Evolutionary conservation across 2,888 invertebrate species (phyloP).

Genomic region (Dryobotodes eremita): DNA sequence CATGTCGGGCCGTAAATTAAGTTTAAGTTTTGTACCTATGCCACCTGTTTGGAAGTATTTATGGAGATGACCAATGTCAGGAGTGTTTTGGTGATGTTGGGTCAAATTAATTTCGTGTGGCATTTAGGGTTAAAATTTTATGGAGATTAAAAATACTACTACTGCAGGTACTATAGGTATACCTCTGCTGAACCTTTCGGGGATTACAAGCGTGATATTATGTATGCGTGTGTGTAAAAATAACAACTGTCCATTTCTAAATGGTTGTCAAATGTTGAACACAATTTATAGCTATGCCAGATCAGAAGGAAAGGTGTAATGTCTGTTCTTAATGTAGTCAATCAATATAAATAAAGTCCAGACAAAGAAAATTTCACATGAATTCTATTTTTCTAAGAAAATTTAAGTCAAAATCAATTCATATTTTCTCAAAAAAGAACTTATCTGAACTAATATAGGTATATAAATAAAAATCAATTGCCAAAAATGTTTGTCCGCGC

Average conservation of each 20-base stretch:
- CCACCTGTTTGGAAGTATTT: constrained; percentile 19
- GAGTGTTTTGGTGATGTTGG: background rate
- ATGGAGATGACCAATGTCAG: constrained; percentile 16
- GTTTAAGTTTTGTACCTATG: background rate
- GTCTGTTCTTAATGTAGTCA: background rate
- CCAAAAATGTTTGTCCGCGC: too few species aligned
- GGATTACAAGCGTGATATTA: too few species aligned
- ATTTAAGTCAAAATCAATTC: background rate
- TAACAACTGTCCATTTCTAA: background rate
- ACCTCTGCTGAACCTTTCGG: too few species aligned
- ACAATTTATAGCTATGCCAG: background rate
- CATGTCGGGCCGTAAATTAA: constrained; percentile 21
- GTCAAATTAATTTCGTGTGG: background rate
- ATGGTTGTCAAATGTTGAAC: background rate
- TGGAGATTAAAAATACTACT: too few species aligned
- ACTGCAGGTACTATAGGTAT: too few species aligned
- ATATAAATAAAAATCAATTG: too few species aligned
- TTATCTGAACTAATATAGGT: background rate
- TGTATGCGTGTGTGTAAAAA: background rate
- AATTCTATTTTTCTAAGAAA: constrained; percentile 5
- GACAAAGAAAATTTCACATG: background rate
- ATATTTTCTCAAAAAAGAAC: constrained; percentile 4
- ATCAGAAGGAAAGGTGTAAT: too few species aligned
- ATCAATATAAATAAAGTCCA: background rate
- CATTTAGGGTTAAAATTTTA: background rate